Base-by-base conservation (phyloP, 2,888 invertebrate genomes). In the Drosophila quinaria region DNA sequence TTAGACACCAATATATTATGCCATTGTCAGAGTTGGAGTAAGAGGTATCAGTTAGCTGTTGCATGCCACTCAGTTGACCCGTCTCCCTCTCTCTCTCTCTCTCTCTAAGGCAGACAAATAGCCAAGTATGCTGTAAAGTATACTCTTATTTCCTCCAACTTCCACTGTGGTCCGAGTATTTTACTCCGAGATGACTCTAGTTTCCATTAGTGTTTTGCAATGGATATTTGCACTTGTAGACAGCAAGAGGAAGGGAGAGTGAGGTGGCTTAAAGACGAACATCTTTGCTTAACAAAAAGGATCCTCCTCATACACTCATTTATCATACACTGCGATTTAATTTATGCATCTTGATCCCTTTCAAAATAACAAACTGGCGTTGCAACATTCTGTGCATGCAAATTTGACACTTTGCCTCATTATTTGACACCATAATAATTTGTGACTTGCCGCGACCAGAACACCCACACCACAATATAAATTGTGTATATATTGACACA, bases 341-440 rank as follows among this genome's bases (percentile, higher is more conserved):
- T 90, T 81, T 73, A 61, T 73, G 81, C 80, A 85, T 80, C 80
- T 80, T 78, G 75, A 78, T 78, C 71, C 74, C 70, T 76, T 74
- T 19, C 62, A 55, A 70, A 76, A 72, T 78, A 86, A 82, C 76
- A 81, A 87, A 75, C 70, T 70, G 58, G 60, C 72, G 56, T 69
- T 67, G 51, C 63, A 62, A 74, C 81, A 79, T 67, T 72, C 81
- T 82, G 75, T 71, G 74, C 74, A 87, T 85, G 88, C 83, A 89
- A 89, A 87, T 89, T 87, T 90, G 90, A 85, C 86, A 90, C 80
- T 75, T 74, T 74, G 90, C 73, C 83, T 82, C 88, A 88, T 90
- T 90, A 87, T 86, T 82, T 86, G 89, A 90, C 80, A 89, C 81
- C 72, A 78, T 77, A 77, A 82, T 89, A 82, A 84, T 85, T 69